Evolutionary conservation across 2,113 vertebrate species (phyloP).

Genomic region (Telmatochromis sp.): DNA sequence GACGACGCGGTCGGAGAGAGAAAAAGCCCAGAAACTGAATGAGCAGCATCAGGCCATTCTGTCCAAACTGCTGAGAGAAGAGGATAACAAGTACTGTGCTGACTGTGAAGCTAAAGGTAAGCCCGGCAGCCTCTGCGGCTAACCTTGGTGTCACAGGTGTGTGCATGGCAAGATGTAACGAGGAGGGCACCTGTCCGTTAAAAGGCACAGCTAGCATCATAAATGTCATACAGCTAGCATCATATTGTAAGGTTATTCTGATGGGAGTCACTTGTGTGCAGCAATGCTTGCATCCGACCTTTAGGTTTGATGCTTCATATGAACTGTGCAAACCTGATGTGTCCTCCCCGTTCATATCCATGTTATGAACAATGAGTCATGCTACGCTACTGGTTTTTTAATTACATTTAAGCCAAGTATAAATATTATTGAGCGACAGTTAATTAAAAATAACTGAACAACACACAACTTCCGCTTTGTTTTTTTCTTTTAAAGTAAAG

Average conservation of each 20-base stretch:
- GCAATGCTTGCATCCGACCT: background rate
- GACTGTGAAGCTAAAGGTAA: constrained; percentile 94
- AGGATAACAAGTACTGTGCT: constrained; percentile 93
- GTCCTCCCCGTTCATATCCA: background rate
- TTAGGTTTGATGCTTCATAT: background rate
- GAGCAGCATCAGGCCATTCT: constrained; percentile 94
- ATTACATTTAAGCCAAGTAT: background rate
- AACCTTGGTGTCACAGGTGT: background rate
- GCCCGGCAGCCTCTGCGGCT: background rate
- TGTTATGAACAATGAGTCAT: background rate
- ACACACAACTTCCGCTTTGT: background rate
- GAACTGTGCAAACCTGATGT: background rate
- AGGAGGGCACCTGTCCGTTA: background rate
- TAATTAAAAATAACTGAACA: background rate
- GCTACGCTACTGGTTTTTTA: background rate
- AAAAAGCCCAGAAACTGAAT: constrained; percentile 93
- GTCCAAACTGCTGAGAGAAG: constrained; percentile 85
- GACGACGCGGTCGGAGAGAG: constrained; percentile 90
- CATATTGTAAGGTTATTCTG: background rate
- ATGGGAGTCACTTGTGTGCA: background rate
- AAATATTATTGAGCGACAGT: background rate
- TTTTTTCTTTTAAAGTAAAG: constrained; percentile 46
- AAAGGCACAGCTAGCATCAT: background rate
- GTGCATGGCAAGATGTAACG: background rate
- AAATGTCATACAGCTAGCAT: background rate